phyloP scores from a whole-genome alignment of 2,888 invertebrate genomes.

The Neoascia interrupta region DNA sequence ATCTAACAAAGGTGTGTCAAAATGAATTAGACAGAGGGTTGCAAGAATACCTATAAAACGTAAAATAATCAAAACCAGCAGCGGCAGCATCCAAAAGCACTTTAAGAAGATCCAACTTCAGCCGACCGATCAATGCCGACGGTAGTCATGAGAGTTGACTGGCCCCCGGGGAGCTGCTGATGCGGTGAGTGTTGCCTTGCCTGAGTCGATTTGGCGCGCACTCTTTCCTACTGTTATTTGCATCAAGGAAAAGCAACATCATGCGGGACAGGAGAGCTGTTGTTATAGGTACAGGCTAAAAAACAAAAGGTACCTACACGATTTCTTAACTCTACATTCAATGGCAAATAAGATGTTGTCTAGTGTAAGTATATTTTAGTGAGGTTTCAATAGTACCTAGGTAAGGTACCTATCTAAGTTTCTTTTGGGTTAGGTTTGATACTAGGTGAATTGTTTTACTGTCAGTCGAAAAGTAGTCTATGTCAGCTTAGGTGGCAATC shows the following conservation, averaged over 20 bases:
- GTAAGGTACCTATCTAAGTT: too few species aligned
- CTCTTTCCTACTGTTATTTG: conserved; percentile 36
- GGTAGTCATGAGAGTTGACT: conserved; percentile 59
- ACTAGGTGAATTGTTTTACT: too few species aligned
- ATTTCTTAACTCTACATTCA: too few species aligned
- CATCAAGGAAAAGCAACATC: too few species aligned
- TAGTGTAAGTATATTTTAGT: too few species aligned
- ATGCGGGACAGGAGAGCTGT: background rate
- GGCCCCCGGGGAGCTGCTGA: conserved; percentile 45
- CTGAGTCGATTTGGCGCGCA: conserved; percentile 28
- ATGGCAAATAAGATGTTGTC: too few species aligned
- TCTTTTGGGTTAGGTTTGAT: too few species aligned
- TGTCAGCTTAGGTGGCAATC: conserved; percentile 16
- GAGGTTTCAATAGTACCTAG: too few species aligned
- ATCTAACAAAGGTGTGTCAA: conserved; percentile 64
- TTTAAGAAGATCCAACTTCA: conserved; percentile 28
- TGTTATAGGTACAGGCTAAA: too few species aligned
- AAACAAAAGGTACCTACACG: too few species aligned
- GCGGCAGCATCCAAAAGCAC: conserved; percentile 9
- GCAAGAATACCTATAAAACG: conserved; percentile 40
- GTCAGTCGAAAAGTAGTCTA: too few species aligned
- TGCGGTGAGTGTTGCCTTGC: conserved; percentile 56
- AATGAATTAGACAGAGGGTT: conserved; percentile 57
- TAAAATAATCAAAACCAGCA: conserved; percentile 5
- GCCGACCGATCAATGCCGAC: conserved; percentile 13